Percentiles rank a stretch among this genome's conserved stretches.
phyloP scores from a whole-genome alignment of 1,140 invertebrate species.

The Drosophila mayri region DNA sequence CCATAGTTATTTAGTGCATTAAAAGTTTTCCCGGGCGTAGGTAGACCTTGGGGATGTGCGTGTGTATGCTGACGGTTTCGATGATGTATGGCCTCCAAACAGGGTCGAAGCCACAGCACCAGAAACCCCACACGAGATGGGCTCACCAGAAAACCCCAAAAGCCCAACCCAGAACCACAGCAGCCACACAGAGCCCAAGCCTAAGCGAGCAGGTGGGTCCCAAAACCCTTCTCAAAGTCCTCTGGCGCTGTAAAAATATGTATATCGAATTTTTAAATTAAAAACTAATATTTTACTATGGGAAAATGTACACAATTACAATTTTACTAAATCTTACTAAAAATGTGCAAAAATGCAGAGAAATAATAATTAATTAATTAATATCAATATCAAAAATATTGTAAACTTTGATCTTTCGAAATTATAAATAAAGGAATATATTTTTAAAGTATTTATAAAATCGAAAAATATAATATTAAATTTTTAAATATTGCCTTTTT shows the following conservation, averaged over 20 bases:
- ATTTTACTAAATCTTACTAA: no score
- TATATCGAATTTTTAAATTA: neutral
- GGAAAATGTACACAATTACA: no score
- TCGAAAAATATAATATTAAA: no score
- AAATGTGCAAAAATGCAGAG: neutral
- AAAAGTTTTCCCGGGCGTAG: conserved; percentile 34
- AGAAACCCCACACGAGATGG: neutral
- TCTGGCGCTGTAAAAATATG: neutral
- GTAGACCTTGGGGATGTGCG: neutral
- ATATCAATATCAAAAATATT: neutral
- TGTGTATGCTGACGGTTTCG: neutral
- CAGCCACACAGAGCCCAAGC: conserved; percentile 6
- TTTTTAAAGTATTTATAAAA: no score
- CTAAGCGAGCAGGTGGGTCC: conserved; percentile 17
- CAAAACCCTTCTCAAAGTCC: neutral
- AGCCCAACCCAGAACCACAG: neutral
- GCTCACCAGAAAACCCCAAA: neutral
- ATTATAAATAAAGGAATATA: neutral
- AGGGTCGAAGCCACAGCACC: neutral
- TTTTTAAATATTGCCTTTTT: no score
- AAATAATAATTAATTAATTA: no score
- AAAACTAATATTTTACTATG: neutral
- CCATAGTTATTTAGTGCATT: conserved; percentile 54
- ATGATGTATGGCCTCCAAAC: conserved; percentile 33
- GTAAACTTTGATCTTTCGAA: neutral